Evolutionary conservation across 1,140 invertebrate species (phyloP), one percentile per base, ranked within the genome.

Genomic region (Euwallacea fornicatus): DNA sequence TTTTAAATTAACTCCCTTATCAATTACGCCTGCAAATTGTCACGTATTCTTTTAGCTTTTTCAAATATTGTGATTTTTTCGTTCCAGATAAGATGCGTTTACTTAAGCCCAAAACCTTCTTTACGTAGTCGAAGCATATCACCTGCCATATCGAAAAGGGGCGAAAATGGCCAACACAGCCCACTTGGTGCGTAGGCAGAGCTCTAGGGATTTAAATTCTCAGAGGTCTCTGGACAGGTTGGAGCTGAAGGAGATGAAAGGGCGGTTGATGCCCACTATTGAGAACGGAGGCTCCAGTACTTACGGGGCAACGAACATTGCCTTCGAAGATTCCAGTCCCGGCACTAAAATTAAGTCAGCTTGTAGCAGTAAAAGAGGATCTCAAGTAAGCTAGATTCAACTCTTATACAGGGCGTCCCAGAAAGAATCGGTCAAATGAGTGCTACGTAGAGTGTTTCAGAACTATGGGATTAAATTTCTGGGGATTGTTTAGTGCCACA

Each of bases 241-340:
- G 74, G 94, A 96, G 77, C 88, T 96, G 84, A 90, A 92, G 76
- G 94, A 96, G 78, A 84, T 96, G 80, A 85, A 91, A 60, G 91
- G 91, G 1, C 86, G 93, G 56, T 82, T 96, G 75, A 88, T 94
- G 13, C 68, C 68, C 7, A 87, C 68, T 10, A 87, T 92, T 74
- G 92, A 93, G 74, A 92, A 88, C 78, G 88, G 89, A 2, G 84
- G 81, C 68, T 76, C 77, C 80, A 85, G 76, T 85, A 87, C 81
- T 79, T 95, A 95, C 78, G 94, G 94, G 7, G 89, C 93, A 10
- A 93, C 93, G 7, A 96, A 96, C 80, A 87, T 89, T 55, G 93
- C 88, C 42, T 96, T 95, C 58, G 93, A 95, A 76, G 92, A 94
- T 78, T 88, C 88, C 59, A 90, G 90, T 78, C 90, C 91, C 41